Evolutionary conservation across 2,113 vertebrate genomes (phyloP), one percentile per base, ranked within the genome.

Genomic region (Oryzias woworae): DNA sequence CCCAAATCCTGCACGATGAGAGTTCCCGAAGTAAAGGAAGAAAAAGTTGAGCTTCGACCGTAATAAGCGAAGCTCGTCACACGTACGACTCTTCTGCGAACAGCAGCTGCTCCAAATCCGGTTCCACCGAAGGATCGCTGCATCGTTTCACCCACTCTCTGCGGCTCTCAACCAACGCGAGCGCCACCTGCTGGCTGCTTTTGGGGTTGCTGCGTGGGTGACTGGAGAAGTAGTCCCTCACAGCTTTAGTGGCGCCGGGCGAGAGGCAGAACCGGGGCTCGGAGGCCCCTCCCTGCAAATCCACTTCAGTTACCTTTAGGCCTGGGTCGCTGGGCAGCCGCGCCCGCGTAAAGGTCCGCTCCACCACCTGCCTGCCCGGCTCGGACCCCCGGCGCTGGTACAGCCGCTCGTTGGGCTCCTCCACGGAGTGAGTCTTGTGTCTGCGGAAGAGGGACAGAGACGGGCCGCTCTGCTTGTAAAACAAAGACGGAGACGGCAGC

Each of bases 1-100:
- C 26, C 26, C 26, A 28, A 36, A 36, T 36, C 10, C 36, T 36
- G 36, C 36, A 36, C 10, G 36, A 12, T 10, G 36, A 36, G 36
- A 28, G 26, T 28, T 8, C 8, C 31, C 31, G 31, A 36, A 36
- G 3, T 12, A 12, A 36, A 36, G 2, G 7, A 36, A 36, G 7
- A 8, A 36, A 36, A 36, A 36, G 7, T 6, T 1, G 10, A 28
- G 26, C 7, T 28, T 5, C 16, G n/a, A 0, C 5, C 36, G 2
- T 18, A 23, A 6, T 10, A 20, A 48, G 0, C 0, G 10, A 4
- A 50, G 1, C 17, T 7, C 7, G 3, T 85, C 70, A 91, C 5
- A 91, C 66, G 0, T 89, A 93, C 43, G 92, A 93, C 52, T 95
- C 93, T 61, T 93, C 92, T 0, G 86, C 83, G 71, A 93, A 93